phyloP scores from a whole-genome alignment of 2,113 vertebrate species.

The Pygoscelis adeliae region DNA sequence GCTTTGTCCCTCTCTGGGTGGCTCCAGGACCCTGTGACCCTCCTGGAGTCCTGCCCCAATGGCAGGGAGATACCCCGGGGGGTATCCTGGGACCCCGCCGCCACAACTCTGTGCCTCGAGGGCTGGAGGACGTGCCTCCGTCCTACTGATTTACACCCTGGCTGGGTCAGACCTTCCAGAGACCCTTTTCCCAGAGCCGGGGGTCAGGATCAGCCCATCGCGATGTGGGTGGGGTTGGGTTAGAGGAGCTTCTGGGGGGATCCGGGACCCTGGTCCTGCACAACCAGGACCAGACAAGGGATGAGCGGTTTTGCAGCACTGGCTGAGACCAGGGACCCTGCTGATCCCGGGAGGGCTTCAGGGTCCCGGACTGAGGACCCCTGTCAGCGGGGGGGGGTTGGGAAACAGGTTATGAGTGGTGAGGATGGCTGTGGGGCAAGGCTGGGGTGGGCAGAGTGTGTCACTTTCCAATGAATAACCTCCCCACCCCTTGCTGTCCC shows the following conservation, averaged over 20 bases:
- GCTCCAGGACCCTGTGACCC: neutral
- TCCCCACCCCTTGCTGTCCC: neutral
- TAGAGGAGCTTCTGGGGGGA: neutral
- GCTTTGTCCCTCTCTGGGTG: neutral
- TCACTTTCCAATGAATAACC: neutral
- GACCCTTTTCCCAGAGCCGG: neutral
- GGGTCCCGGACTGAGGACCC: neutral
- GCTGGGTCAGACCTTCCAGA: neutral
- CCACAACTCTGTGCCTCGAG: accelerated
- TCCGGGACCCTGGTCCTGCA: accelerated
- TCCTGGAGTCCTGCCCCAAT: neutral
- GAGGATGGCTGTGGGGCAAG: no score
- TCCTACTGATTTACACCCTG: neutral
- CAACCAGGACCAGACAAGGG: neutral
- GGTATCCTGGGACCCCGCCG: neutral
- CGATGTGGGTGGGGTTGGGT: neutral
- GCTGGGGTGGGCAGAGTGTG: neutral
- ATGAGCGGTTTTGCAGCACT: neutral
- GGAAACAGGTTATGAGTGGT: neutral
- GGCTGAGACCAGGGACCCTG: neutral
- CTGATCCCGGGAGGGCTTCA: neutral
- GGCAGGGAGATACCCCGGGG: neutral
- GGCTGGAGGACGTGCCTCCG: neutral
- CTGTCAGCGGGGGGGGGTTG: accelerated
- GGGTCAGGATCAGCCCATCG: accelerated